A percentile compares a stretch with the other conserved stretches of the same genome.
Conservation (phyloP, 2,113 vertebrate genomes). For the Calyptomena viridis region DNA sequence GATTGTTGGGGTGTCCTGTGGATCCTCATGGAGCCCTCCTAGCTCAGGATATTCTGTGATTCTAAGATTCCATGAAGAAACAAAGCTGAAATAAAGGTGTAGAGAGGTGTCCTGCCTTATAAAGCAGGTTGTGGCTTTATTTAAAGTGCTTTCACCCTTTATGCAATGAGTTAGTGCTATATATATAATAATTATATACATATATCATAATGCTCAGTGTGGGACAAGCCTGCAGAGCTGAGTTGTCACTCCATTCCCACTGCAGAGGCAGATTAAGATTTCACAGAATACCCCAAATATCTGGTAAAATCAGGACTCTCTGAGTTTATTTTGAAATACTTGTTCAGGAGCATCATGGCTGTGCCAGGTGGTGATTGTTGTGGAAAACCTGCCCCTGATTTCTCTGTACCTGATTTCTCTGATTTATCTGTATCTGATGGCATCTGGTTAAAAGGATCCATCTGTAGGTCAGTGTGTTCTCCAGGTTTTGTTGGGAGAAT, state of each 20-base stretch:
- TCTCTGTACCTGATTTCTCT: too few species aligned
- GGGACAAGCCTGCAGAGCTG: too few species aligned
- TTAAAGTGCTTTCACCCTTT: not conserved
- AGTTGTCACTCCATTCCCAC: too few species aligned
- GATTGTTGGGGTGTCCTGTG: not conserved
- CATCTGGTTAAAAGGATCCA: not conserved
- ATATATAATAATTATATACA: too few species aligned
- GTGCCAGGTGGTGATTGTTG: not conserved
- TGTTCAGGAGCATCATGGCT: not conserved
- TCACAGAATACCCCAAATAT: not conserved
- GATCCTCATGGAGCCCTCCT: not conserved
- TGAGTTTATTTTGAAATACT: not conserved
- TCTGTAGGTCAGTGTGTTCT: too few species aligned
- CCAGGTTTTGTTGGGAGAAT: not conserved
- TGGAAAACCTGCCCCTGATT: not conserved
- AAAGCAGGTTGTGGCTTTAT: not conserved
- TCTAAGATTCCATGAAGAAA: not conserved
- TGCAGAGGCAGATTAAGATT: not conserved
- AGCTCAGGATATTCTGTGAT: not conserved
- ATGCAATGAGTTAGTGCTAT: not conserved
- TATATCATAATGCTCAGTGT: not conserved
- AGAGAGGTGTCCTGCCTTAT: not conserved
- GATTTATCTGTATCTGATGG: not conserved
- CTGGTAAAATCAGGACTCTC: not conserved
- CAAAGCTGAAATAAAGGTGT: not conserved